These are phyloP conservation scores for Archilochus colubris DNA, from an alignment of 2,113 vertebrate species.

Conservation along the genomic window DNA sequence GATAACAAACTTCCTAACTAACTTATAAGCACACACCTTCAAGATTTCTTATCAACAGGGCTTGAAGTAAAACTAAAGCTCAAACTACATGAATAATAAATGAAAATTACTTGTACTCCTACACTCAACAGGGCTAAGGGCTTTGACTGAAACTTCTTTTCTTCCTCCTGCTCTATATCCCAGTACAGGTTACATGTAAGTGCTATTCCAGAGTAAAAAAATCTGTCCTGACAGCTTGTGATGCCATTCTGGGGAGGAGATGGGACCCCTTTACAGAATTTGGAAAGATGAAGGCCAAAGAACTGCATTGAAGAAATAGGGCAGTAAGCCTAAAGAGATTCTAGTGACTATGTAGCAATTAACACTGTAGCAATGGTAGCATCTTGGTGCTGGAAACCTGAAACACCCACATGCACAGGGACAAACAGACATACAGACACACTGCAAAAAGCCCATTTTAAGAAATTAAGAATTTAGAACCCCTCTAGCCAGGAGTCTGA, in stretches of 20 bases:
- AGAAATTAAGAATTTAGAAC: not conserved
- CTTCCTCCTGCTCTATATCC: not conserved
- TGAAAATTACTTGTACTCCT: slow-evolving; percentile 17
- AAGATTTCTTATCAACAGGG: slow-evolving; percentile 11
- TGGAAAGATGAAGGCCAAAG: not conserved
- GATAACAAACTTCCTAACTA: slow-evolving; percentile 7
- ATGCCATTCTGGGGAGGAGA: not conserved
- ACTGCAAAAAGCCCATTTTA: not conserved
- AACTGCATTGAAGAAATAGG: not conserved
- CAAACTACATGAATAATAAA: slow-evolving; percentile 26
- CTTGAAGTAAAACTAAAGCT: slow-evolving; percentile 27
- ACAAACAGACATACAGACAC: not conserved
- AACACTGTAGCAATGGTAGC: not conserved
- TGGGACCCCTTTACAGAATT: not conserved
- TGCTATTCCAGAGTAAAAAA: not conserved
- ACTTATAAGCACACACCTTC: not conserved
- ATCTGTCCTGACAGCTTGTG: not conserved
- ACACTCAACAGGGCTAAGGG: not conserved
- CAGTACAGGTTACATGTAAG: not conserved
- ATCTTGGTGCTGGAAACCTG: not conserved
- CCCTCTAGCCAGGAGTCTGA: not conserved
- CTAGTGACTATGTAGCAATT: not conserved
- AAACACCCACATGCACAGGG: rapidly evolving
- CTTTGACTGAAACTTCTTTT: not conserved
- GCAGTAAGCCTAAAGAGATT: not conserved